Base-by-base conservation (phyloP, 2,888 invertebrate genomes). In the Pinctada fucata region DNA sequence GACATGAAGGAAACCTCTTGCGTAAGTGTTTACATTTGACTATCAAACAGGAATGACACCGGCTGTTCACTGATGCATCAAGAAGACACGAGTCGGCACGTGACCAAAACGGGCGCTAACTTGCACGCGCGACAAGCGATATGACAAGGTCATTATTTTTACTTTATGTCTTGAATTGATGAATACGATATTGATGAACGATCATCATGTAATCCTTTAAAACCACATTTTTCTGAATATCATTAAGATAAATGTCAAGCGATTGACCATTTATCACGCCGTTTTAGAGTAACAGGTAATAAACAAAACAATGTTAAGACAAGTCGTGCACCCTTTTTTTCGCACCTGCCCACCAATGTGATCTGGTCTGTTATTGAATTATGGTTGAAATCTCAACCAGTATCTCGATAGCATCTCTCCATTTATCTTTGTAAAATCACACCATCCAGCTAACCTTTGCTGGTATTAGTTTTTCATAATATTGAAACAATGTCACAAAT, bases 81-180 rank as follows among this genome's bases (percentile, higher is more conserved):
- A 58, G 13, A 13, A 58, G 58, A 58, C 58, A 58, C 58, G 58
- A 58, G 58, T 13, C 58, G 13, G 58, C 58, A 58, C 58, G 58
- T 58, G 58, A 58, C 58, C 58, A 6, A 13, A 58, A 58, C 58
- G 13, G 58, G 58, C 58, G 13, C 13, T 6, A 58, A 58, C 8
- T 58, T 58, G 58, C 58, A 58, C 58, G 58, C 58, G 58, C 58
- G 58, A 10, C 58, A 58, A 10, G 8, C 8, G 6, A 58, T 13
- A 58, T 58, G 58, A 58, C 58, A 58, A 58, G 58, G 58, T 58
- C 58, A 58, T 58, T 13, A 58, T 58, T 58, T 58, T 58, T 13
- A 58, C 58, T 58, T 58, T 13, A 58, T 58, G 58, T 13, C 6
- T 31, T 58, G 8, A 58, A 10, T 13, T 58, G 58, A 58, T 58